A percentile compares a stretch with the other conserved stretches of the same genome.
phyloP scores from a whole-genome alignment of 2,113 vertebrate genomes.

The Podilymbus podiceps region DNA sequence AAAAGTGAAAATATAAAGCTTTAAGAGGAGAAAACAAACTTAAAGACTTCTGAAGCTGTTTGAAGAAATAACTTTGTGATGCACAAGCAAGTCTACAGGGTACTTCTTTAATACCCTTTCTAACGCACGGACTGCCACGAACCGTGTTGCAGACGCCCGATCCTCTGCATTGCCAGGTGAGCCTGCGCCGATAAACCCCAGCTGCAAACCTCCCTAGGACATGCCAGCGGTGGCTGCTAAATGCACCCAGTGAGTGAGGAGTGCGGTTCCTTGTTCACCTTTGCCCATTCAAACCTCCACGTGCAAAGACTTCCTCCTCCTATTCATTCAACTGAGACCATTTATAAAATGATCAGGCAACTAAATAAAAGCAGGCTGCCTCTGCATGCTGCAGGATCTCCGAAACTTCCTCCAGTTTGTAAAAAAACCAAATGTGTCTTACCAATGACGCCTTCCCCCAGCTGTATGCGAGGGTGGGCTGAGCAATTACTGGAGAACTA shows the following conservation, averaged over 20 bases:
- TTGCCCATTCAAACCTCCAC: background rate
- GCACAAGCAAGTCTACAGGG: background rate
- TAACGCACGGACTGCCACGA: rapidly evolving
- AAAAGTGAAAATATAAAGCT: background rate
- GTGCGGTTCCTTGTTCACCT: background rate
- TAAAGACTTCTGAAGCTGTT: background rate
- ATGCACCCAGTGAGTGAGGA: background rate
- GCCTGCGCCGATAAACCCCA: background rate
- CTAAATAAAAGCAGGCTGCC: background rate
- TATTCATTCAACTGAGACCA: background rate
- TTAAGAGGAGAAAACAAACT: background rate
- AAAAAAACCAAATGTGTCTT: background rate
- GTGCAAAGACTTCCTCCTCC: background rate
- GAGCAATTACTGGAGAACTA: background rate
- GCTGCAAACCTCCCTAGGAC: background rate
- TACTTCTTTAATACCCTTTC: background rate
- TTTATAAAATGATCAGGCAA: background rate
- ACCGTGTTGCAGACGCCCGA: background rate
- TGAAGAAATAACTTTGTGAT: background rate
- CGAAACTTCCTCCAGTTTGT: background rate
- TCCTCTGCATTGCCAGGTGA: background rate
- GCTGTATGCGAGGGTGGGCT: background rate
- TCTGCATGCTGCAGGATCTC: background rate
- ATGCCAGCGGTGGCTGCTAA: background rate
- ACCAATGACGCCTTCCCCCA: background rate